Evolutionary conservation across 1,140 invertebrate species (phyloP), one percentile per base, ranked within the genome.

Genomic region (Drosophila gunungcola): DNA sequence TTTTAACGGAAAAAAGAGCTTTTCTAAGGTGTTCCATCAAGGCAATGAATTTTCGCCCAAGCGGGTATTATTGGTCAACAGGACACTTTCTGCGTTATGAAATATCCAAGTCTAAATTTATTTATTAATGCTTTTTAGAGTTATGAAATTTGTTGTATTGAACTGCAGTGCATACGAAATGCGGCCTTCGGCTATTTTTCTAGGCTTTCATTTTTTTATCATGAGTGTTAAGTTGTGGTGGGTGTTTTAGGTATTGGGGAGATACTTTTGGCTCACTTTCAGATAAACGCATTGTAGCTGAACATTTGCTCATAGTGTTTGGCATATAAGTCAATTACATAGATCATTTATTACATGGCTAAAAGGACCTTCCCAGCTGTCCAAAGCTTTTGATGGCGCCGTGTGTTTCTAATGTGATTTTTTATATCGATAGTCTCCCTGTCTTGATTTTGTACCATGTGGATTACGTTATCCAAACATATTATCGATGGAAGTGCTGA

Each of bases 401-500:
- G 80, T 89, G 84, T 89, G 84, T 89, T 89, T 89, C 80, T 89
- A 89, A 89, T 89, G 80, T 84, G 78, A 75, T 84, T 89, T 89
- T 89, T 88, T 89, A 73, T 73, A 89, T 70, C 39, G 36, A 49
- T 70, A 46, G 64, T 70, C 32, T 29, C 25, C 13, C 16, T 16
- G 21, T 13, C 62, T 56, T 43, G n/a, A 39, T 67, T 81, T 76
- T 73, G 75, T 52, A 70, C 11, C 42, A 49, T 56, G 42, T 55
- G 41, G 38, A 48, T 60, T 62, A 39, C 64, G 48, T 63, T 79
- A 83, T 83, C 63, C 16, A 48, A 57, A 56, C 52, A 56, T 38
- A 62, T 53, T 69, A 77, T 84, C 76, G 29, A 39, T n/a, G 38
- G 6, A 32, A 38, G 42, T 56, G 4, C 34, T 9, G 29, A 27